Base-by-base conservation (phyloP, 2,888 invertebrate species). In the Drosophila longiperda region DNA sequence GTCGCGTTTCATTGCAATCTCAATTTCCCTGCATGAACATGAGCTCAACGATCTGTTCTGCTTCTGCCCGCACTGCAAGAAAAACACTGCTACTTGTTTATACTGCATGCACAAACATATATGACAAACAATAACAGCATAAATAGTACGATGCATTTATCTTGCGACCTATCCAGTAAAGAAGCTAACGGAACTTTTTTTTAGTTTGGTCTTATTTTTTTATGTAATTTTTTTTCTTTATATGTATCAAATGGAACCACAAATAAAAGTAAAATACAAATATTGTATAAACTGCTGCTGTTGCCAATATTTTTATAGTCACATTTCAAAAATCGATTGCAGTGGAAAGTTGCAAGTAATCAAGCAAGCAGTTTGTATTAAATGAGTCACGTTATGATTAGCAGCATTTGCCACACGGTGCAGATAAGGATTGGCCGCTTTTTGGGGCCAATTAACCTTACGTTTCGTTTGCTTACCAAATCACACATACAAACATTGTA, bases 371-470 rank as follows among this genome's bases (percentile, higher is more conserved):
- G 8, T 17, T 38, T 38, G 8, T 38, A 38, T 1, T n/a, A 40
- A 40, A 45, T 45, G 45, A 45, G 45, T 45, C 45, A 15, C 7
- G 20, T 20, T 7, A 15, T 20, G 45, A 20, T 45, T 45, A 20
- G 29, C 17, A 49, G 26, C n/a, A 29, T 34, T 53, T n/a, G 40
- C 26, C 26, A 29, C 78, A 84, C 64, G 71, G 82, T 82, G 49
- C 75, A 52, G 52, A 40, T 55, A 61, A 55, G 58, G 55, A 63
- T 69, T 75, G 66, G 62, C 62, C 60, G 78, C 60, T 75, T 76
- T 77, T 77, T 77, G 60, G 61, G 80, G 70, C 73, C 74, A 88
- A 75, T 86, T 88, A 75, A 78, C 80, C 82, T 66, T 42, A 36
- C 65, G 58, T 66, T 82, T 64, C 58, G 53, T 66, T 82, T 64